Base-by-base conservation (phyloP, 2,113 vertebrate species). In the Amazona guildingii region DNA sequence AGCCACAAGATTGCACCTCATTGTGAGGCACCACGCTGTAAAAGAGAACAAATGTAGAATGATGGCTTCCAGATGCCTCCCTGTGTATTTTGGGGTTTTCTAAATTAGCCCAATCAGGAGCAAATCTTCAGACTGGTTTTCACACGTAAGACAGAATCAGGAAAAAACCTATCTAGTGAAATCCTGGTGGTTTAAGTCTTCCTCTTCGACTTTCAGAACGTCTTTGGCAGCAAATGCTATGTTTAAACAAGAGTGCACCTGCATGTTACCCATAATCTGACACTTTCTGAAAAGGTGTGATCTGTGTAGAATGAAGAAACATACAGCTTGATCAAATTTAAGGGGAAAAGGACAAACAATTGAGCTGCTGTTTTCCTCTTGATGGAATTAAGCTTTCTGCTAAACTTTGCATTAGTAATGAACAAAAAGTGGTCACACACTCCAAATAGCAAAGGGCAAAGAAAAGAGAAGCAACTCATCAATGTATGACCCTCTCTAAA, bases 361-460 rank as follows among this genome's bases (percentile, higher is more conserved):
- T 33, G 55, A 74, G 29, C 63, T 72, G 61, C 46, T 94, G 59
- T 54, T 94, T 96, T 78, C 57, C 17, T 92, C 21, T 11, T 25
- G 64, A 55, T 84, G 44, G 82, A 87, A 74, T 51, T 92, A 73
- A 66, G 63, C 55, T 89, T 59, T 8, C 4, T 62, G 74, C 77
- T 94, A 88, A 95, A 93, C 88, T 89, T 94, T 83, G 83, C 59
- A 25, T 81, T 55, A 72, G 46, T 94, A 96, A 96, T 87, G 95
- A 97, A 41, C 84, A 80, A 37, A 48, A 94, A 89, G 61, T 94
- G 84, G 86, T 86, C 54, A 18, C 28, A 77, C 29, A 69, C 92
- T 95, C 91, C 79, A 94, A 83, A 96, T 83, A 95, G 91, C 89
- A 96, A 97, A 98, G 97, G 95, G 84, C 73, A 69, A 94, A 86